These are phyloP conservation scores for Sorex maritimensis DNA, from an alignment of 2,797 vertebrate genomes.

Conservation along the genomic window DNA sequence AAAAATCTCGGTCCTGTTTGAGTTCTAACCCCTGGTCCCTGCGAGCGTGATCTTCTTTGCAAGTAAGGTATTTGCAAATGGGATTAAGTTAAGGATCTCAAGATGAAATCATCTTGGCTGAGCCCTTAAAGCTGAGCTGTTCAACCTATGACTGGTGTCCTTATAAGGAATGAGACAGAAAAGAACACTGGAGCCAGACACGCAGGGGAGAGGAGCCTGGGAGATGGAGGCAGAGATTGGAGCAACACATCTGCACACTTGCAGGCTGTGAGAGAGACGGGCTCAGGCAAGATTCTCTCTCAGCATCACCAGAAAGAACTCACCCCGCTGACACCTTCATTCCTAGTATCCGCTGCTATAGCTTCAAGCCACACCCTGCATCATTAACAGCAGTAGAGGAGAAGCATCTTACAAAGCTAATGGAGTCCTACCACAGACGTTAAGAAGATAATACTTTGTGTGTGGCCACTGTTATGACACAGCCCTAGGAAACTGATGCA, in stretches of 20 bases:
- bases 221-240: not conserved
- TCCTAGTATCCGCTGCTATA: not conserved
- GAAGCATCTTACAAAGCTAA: too few relatives aligned
- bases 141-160: not conserved
- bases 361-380: too few relatives aligned
- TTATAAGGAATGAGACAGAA: not conserved
- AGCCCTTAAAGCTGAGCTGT: not conserved
- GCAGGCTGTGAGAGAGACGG: not conserved
- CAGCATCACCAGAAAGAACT: not conserved
- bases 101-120: not conserved
- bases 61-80: not conserved
- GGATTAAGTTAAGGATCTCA: constrained; percentile 26
- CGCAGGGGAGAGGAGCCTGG: not conserved
- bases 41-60: not conserved
- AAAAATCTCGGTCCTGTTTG: not conserved
- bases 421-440: too few relatives aligned
- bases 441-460: not conserved
- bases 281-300: not conserved
- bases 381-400: too few relatives aligned
- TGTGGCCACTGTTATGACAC: not conserved
- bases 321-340: not conserved
- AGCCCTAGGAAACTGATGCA: too few relatives aligned
- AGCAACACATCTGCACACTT: not conserved
- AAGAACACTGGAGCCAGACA: not conserved
- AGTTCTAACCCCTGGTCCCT: not conserved